These are phyloP conservation scores for Rhizoglyphus robini DNA, from an alignment of 1,140 invertebrate species.

Conservation along the genomic window DNA sequence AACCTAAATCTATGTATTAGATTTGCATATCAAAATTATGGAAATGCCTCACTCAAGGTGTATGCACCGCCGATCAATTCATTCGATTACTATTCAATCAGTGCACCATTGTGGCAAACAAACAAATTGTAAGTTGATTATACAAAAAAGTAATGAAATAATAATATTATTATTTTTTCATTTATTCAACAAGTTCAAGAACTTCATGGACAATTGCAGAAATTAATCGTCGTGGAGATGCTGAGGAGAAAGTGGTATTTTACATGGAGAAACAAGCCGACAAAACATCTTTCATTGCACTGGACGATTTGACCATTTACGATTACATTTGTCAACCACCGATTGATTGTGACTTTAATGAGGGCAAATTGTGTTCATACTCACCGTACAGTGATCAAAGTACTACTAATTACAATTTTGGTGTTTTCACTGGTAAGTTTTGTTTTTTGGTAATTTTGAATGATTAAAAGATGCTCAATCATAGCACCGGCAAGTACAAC, in stretches of 20 bases:
- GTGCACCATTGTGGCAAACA: too few species aligned
- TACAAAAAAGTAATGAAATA: too few species aligned
- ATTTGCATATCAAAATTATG: constrained; percentile 5
- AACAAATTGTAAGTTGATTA: too few species aligned
- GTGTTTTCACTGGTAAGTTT: too few species aligned
- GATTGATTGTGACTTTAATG: constrained; percentile 24
- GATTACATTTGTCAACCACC: not conserved
- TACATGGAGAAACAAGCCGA: too few species aligned
- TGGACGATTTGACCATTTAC: constrained; percentile 24
- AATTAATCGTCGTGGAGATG: not conserved
- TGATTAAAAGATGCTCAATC: too few species aligned
- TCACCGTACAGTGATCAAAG: not conserved
- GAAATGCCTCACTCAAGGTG: not conserved
- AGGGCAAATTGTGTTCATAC: constrained; percentile 3
- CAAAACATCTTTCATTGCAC: constrained; percentile 18
- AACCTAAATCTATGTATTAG: not conserved
- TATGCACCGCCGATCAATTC: too few species aligned
- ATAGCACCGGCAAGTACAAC: not conserved
- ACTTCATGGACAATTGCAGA: constrained; percentile 4
- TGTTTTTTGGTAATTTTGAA: too few species aligned
- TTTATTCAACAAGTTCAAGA: not conserved
- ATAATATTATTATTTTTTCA: too few species aligned
- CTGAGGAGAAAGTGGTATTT: not conserved
- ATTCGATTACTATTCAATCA: too few species aligned
- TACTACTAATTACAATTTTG: not conserved